Evolutionary conservation across 2,888 invertebrate genomes (phyloP), one percentile per base, ranked within the genome.

Genomic region (Tribolium freemani): DNA sequence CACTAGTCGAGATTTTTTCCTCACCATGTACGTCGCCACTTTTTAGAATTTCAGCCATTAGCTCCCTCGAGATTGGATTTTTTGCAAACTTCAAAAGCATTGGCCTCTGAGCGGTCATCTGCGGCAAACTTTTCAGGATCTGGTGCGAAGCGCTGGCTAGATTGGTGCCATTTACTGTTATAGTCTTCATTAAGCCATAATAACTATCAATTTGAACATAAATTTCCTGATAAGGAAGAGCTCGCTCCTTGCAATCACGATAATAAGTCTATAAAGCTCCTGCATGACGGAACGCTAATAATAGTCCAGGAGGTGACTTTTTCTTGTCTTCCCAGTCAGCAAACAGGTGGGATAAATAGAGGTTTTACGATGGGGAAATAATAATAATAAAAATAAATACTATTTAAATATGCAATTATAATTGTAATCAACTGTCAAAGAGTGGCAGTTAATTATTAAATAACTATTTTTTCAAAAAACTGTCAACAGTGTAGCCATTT

Each of bases 141-240:
- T 56, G 8, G 38, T 31, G 30, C 6, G 11, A 26, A 56, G 31
- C 20, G 51, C 8, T 10, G 31, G 13, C 16, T 53, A 31, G 26
- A 64, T 53, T 54, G 57, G 44, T 56, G 48, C 56, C 30, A 67
- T 74, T 77, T 73, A 76, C 75, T 77, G 75, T 77, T 78, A 77
- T 77, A 72, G 77, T 50, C 68, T 75, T 76, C 78, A 77, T 78
- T 77, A 77, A 78, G 78, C 76, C 76, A 76, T 78, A 76, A 78
- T 78, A 60, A 66, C 66, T 54, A 66, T 66, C 46, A 66, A 56
- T 66, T 66, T 66, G 13, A 50, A 11, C 66, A 38, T 54, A 66
- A 66, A 54, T 48, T 66, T 66, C 56, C 66, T 46, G 54, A 66
- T 66, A 54, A 54, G 66, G 54, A 45, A 38, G 51, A 66, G 21